These are phyloP conservation scores for Oostethus manadensis DNA, from an alignment of 2,113 vertebrate genomes.

Conservation along the genomic window DNA sequence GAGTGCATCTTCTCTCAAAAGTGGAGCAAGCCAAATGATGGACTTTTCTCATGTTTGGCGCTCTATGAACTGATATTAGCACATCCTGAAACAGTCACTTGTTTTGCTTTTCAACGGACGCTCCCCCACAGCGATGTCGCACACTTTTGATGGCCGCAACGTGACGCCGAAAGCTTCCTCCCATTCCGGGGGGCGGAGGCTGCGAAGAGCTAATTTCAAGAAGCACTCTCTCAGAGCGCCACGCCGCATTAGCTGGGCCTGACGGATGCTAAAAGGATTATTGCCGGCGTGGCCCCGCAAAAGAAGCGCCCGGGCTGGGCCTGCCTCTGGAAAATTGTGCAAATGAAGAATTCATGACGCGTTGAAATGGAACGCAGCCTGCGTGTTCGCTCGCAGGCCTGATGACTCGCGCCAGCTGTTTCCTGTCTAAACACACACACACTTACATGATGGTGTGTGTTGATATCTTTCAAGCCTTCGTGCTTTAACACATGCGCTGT, in stretches of 20 bases:
- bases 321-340: slow-evolving; percentile 1
- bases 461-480: slow-evolving; percentile 26
- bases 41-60: no score
- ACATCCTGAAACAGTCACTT: no score
- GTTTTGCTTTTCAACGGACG: no score
- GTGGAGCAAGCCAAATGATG: no score
- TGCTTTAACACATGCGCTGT: slow-evolving; percentile 1
- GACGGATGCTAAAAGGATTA: slow-evolving; percentile 7
- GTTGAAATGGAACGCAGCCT: not conserved
- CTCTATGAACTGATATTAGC: no score
- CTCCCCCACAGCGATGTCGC: no score
- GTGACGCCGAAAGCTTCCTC: not conserved
- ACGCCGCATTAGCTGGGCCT: not conserved
- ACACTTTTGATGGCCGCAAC: not conserved
- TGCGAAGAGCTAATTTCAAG: slow-evolving; percentile 1
- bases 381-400: not conserved
- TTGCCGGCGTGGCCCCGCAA: not conserved
- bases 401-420: slow-evolving; percentile 8
- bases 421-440: slow-evolving; percentile 31
- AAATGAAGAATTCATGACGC: slow-evolving; percentile 10
- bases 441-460: slow-evolving; percentile 3
- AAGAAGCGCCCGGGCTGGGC: not conserved
- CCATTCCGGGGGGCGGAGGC: not conserved
- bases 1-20: no score
- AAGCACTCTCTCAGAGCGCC: not conserved